phyloP scores from a whole-genome alignment of 1,140 invertebrate genomes.

The Drosophila virilis region DNA sequence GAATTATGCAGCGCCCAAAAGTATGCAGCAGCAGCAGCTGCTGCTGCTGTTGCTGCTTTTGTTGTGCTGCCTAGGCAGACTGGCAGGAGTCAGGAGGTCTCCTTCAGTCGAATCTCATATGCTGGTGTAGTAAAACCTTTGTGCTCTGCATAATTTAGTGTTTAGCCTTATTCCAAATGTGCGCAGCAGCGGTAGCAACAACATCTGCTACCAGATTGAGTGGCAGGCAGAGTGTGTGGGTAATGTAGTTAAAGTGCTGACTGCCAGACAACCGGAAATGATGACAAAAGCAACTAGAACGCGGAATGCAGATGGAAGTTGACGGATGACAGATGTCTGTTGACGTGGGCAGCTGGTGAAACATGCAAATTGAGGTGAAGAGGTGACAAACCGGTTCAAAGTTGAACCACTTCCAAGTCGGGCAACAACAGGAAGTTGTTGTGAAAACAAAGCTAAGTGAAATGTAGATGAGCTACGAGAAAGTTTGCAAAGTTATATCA shows the following conservation, averaged over 20 bases:
- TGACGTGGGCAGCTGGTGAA: neutral
- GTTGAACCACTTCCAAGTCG: neutral
- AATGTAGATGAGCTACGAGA: no score
- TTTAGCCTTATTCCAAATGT: constrained; percentile 10
- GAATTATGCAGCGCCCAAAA: constrained; percentile 50
- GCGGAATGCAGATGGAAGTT: neutral
- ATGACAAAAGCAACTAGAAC: constrained; percentile 1
- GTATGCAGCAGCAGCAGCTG: constrained; percentile 38
- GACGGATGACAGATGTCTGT: neutral
- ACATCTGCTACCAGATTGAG: constrained; percentile 11
- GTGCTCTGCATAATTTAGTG: constrained; percentile 42
- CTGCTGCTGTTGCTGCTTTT: constrained; percentile 14
- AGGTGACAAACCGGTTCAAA: neutral
- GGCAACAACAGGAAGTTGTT: constrained; percentile 17
- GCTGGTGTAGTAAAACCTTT: constrained; percentile 16
- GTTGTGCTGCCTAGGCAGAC: constrained; percentile 1
- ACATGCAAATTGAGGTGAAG: neutral
- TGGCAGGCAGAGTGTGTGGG: neutral
- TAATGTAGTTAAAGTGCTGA: constrained; percentile 7
- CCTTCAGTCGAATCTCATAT: constrained; percentile 8
- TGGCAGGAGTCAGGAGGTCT: constrained; percentile 3
- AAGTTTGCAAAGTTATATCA: no score
- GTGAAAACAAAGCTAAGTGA: neutral
- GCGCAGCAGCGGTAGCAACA: neutral
- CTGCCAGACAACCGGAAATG: constrained; percentile 29